Percentiles rank a stretch among this genome's conserved stretches.
These are phyloP conservation scores for Tetraneura akinire DNA, from an alignment of 1,140 invertebrate genomes.

Conservation along the genomic window DNA sequence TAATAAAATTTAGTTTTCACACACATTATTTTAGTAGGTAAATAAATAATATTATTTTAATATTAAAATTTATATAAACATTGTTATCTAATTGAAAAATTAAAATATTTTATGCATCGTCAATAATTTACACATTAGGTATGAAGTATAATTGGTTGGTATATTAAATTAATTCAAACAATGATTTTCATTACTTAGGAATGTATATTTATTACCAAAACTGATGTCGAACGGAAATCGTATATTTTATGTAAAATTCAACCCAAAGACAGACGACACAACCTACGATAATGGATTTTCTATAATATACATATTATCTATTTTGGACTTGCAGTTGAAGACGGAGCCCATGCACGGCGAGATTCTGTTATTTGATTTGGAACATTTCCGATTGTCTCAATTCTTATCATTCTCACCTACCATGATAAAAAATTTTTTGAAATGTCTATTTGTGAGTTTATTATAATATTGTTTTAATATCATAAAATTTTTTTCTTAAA, in stretches of 20 bases:
- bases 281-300: neutral
- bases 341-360: neutral
- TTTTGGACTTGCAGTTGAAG: slow-evolving; percentile 13
- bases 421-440: slow-evolving; percentile 15
- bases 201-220: slow-evolving; percentile 8
- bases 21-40: too few species aligned
- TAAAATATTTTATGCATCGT: too few species aligned
- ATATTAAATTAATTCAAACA: too few species aligned
- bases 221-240: neutral
- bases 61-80: too few species aligned
- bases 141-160: too few species aligned
- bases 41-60: too few species aligned
- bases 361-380: neutral
- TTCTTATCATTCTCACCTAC: slow-evolving; percentile 18
- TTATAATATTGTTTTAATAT: too few species aligned
- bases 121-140: too few species aligned
- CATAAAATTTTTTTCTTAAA: too few species aligned
- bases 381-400: neutral
- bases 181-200: too few species aligned
- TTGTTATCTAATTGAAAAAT: too few species aligned
- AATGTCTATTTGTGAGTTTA: slow-evolving; percentile 30
- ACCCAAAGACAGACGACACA: neutral
- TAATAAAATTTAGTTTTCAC: too few species aligned
- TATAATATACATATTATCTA: neutral
- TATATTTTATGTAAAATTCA: neutral